phyloP scores from a whole-genome alignment of 2,113 vertebrate species.

The Pionites leucogaster region DNA sequence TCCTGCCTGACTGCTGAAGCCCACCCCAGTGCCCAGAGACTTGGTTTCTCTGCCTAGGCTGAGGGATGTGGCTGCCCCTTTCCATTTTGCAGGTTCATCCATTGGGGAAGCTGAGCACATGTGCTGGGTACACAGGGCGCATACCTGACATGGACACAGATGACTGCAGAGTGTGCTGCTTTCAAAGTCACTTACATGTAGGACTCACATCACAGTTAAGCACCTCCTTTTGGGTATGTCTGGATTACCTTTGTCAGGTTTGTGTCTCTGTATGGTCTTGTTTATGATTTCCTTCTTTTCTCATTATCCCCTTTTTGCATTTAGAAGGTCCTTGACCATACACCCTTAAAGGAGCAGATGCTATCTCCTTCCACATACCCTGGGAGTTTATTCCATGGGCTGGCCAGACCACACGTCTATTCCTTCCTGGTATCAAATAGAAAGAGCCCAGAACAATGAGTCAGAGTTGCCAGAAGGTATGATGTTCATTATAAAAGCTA shows the following conservation, averaged over 20 bases:
- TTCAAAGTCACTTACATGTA: background rate
- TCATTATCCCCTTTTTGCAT: background rate
- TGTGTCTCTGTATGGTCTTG: background rate
- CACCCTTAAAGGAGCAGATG: background rate
- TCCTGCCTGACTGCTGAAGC: background rate
- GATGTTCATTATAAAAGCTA: background rate
- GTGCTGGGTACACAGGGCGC: background rate
- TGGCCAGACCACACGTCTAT: background rate
- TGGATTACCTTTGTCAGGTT: background rate
- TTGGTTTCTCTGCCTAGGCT: background rate
- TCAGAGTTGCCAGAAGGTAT: background rate
- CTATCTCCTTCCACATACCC: background rate
- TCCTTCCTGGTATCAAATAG: background rate
- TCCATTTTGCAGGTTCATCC: background rate
- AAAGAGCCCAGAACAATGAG: background rate
- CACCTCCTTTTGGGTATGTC: background rate
- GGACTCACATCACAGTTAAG: background rate
- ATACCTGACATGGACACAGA: background rate
- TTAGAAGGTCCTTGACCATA: background rate
- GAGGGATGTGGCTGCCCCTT: background rate
- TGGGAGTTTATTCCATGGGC: background rate
- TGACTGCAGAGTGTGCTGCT: background rate
- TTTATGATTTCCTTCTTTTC: background rate
- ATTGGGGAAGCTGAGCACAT: background rate
- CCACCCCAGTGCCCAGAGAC: accelerated